Conservation (phyloP, 2,888 invertebrate species). For the Dorcus parallelipipedus region DNA sequence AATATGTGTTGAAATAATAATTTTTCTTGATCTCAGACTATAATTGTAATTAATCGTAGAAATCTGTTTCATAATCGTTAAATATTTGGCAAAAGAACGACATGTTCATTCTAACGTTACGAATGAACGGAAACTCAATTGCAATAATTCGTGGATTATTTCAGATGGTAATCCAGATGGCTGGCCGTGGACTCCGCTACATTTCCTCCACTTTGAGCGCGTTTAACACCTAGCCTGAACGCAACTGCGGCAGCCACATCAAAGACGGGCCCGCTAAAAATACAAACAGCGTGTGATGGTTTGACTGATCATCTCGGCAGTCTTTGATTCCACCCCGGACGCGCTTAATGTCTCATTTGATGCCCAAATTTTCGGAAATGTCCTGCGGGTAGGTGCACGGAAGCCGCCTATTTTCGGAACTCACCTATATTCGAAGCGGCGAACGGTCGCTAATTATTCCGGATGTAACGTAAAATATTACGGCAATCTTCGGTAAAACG, state of each 20-base stretch:
- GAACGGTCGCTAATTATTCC: no score
- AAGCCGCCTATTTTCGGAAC: not conserved
- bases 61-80: no score
- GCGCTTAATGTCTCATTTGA: slow-evolving; percentile 42
- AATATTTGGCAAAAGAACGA: not conserved
- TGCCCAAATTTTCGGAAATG: slow-evolving; percentile 21
- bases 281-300: slow-evolving; percentile 42
- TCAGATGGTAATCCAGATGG: slow-evolving; percentile 23
- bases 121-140: slow-evolving; percentile 10
- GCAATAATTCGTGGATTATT: slow-evolving; percentile 12
- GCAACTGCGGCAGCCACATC: slow-evolving; percentile 47
- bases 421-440: no score
- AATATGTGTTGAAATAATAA: no score
- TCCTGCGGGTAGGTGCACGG: not conserved
- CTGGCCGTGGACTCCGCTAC: slow-evolving; percentile 32
- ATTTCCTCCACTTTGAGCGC: slow-evolving; percentile 46
- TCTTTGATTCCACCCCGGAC: slow-evolving; percentile 43
- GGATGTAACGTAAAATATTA: no score
- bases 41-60: no score
- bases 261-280: slow-evolving; percentile 44
- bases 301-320: slow-evolving; percentile 36
- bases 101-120: not conserved
- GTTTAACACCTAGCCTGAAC: slow-evolving; percentile 46
- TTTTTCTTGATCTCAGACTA: no score
- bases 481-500: no score